Base-by-base conservation (phyloP, 1,140 invertebrate genomes). In the Neomicropteryx cornuta region DNA sequence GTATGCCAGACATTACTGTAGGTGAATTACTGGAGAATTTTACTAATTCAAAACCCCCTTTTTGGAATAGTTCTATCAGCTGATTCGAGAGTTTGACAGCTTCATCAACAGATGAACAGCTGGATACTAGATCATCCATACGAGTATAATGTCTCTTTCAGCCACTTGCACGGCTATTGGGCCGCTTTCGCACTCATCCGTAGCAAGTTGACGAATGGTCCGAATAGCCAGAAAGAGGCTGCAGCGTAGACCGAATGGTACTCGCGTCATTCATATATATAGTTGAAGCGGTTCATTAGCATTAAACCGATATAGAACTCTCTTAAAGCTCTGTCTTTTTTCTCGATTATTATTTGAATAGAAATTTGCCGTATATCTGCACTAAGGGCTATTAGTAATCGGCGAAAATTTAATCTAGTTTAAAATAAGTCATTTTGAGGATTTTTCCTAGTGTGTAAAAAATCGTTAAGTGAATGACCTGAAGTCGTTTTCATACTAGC, bases 91-190 rank as follows among this genome's bases (percentile, higher is more conserved):
- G 4, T 10, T 38, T 10, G 1, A 36, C 13, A 2, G 53, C 53
- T 41, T 55, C 44, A 39, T 54, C 36, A 3, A 54, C 23, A 3
- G 50, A 45, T 1, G 52, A 18, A 1, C 41, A 39, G 5, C 62
- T 55, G 21, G 43, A 44, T 11, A 56, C 14, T 3, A 59, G 27
- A 49, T 68, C 61, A 39, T 68, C 62, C 2, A 59, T 50, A 39
- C 55, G 53, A n/a, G n/a, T n/a, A n/a, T n/a, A 16, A 53, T 41
- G 38, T 51, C 46, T 13, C 43, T 33, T 20, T 37, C 16, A 11
- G 53, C 47, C 5, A 50, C 39, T 36, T 36, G 17, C 2, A 45
- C 39, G 3, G 47, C 45, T 0, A 28, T 5, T 4, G 49, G 52
- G 32, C 44, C 50, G 2, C 39, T 2, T 0, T 36, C 4, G 13